Percentiles rank a stretch among this genome's conserved stretches.
phyloP scores from a whole-genome alignment of 1,140 invertebrate genomes.

The Globodera rostochiensis region DNA sequence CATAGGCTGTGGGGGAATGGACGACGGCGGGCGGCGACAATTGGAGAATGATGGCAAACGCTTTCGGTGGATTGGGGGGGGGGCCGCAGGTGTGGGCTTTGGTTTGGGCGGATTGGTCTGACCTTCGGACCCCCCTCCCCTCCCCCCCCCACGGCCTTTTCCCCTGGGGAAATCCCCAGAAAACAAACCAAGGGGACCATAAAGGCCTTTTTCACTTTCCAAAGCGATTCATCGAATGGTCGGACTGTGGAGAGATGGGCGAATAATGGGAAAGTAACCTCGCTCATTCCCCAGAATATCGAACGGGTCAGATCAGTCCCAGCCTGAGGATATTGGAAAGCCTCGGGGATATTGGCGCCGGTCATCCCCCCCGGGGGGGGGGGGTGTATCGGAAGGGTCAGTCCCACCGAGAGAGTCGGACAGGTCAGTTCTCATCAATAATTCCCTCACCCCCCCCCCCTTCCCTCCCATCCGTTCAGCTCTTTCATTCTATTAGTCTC shows the following conservation, averaged over 20 bases:
- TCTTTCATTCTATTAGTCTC: too few species aligned
- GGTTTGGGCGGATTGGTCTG: background rate
- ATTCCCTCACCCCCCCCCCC: background rate
- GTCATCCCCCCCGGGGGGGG: too few species aligned
- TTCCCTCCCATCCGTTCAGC: too few species aligned
- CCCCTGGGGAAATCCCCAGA: background rate
- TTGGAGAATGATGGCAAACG: background rate
- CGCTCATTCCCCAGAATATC: background rate
- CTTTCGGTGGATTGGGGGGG: background rate
- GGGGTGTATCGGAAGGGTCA: too few species aligned
- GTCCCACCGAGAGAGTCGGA: background rate
- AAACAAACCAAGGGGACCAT: too few species aligned
- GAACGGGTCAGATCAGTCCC: background rate
- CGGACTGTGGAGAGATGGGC: too few species aligned
- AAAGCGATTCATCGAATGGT: too few species aligned
- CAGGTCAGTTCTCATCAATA: background rate
- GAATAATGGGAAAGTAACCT: background rate
- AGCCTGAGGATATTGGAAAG: background rate
- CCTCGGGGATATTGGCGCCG: too few species aligned
- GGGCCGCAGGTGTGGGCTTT: background rate
- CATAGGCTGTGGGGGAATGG: background rate
- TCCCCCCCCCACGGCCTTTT: background rate
- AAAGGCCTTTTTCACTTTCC: too few species aligned
- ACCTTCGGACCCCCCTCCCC: background rate
- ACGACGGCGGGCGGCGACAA: too few species aligned